These are phyloP conservation scores for Drosophila rellima DNA, from an alignment of 2,888 invertebrate species.

Conservation along the genomic window DNA sequence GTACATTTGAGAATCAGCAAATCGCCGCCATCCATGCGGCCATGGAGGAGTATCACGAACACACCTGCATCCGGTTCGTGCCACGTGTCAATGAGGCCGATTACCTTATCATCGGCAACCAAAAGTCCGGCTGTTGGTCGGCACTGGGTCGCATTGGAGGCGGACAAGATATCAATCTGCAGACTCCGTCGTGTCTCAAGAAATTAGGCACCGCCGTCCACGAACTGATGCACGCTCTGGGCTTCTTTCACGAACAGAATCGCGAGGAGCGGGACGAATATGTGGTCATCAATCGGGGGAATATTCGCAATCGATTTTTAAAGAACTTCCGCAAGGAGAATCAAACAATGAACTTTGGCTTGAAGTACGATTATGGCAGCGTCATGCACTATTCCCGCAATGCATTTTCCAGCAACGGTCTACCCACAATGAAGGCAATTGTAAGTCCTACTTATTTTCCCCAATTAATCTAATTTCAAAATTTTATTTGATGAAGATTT, in stretches of 20 bases:
- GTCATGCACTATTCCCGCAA: conserved; percentile 93
- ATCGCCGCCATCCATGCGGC: conserved; percentile 88
- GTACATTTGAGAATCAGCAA: conserved; percentile 88
- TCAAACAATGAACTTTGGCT: conserved; percentile 88
- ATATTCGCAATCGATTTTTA: conserved; percentile 88
- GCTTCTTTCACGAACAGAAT: conserved; percentile 94
- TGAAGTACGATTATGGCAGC: conserved; percentile 92
- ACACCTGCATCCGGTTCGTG: conserved; percentile 91
- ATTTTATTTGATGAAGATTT: too few species aligned
- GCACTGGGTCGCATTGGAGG: conserved; percentile 90
- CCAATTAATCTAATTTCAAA: too few species aligned
- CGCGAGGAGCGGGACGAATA: conserved; percentile 91
- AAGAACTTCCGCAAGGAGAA: conserved; percentile 90
- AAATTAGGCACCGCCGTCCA: conserved; percentile 91
- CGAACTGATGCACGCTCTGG: conserved; percentile 92
- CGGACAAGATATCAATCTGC: conserved; percentile 89
- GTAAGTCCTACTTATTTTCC: conserved; percentile 27
- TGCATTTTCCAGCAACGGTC: conserved; percentile 91
- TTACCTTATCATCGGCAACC: conserved; percentile 89
- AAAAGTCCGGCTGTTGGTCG: conserved; percentile 92
- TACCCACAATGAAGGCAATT: conserved; percentile 17
- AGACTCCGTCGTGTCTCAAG: conserved; percentile 90
- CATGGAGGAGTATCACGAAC: conserved; percentile 91
- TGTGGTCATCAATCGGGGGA: conserved; percentile 89
- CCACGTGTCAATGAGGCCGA: conserved; percentile 88